Evolutionary conservation across 2,113 vertebrate genomes (phyloP), one percentile per base, ranked within the genome.

Genomic region (Muscicapa adusta): DNA sequence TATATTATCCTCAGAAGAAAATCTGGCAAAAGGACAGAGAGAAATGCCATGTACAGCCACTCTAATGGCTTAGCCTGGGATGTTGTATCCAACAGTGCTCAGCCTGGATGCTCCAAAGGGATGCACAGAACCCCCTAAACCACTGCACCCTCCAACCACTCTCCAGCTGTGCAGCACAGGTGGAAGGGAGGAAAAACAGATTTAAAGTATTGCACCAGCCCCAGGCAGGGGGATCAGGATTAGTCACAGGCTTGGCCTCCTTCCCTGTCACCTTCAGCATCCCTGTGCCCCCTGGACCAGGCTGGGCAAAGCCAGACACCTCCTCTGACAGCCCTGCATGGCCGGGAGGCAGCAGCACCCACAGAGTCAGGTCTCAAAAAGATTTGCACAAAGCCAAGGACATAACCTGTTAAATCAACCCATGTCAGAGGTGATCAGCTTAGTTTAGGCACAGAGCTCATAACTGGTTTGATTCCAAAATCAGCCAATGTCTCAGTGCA

Each of bases 11-110:
- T 88, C 79, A 80, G 85, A 89, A 76, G 75, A 83, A 70, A 96
- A 73, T 19, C 82, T 96, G 93, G 93, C 85, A 93, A 31, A 68
- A 90, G 63, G 89, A 91, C 72, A 93, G 82, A 82, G 74, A 67
- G 88, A 88, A 95, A 86, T 92, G 90, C 79, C 82, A 78, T 31
- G 38, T 77, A 22, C 2, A 89, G 85, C 66, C 74, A 94, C 60
- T 73, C 15, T 34, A 56, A 70, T 43, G 75, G 56, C 43, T 70
- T 18, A 84, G 68, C 47, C 80, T 74, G 61, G 80, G 86, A 71
- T 81, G 93, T 4, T 79, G 43, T 9, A 38, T 42, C 77, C 3
- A 47, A 67, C 60, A 80, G 34, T 1, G 3, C 56, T 81, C 1
- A 0, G 78, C 16, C 58, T 43, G 62, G 84, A 66, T 40, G 66